A percentile compares a stretch with the other conserved stretches of the same genome.
Evolutionary conservation across 2,113 vertebrate genomes (phyloP).

Genomic region (Camelus dromedarius): DNA sequence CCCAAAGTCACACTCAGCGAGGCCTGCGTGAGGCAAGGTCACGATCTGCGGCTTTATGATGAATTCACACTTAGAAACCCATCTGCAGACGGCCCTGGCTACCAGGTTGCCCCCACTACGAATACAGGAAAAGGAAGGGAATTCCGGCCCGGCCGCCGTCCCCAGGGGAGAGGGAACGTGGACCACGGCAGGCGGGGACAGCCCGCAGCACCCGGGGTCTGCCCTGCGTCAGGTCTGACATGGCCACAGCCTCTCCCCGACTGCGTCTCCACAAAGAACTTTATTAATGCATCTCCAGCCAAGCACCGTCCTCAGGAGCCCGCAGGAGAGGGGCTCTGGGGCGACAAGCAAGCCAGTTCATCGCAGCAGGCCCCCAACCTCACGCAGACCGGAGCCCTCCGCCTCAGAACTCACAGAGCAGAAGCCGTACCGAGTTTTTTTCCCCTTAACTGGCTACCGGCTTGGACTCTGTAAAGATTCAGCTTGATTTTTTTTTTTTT

Average conservation of each 20-base stretch:
- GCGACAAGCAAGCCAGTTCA: accelerated
- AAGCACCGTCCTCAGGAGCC: background rate
- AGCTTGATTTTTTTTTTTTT: background rate
- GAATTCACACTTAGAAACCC: background rate
- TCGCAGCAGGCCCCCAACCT: no score
- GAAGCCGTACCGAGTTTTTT: background rate
- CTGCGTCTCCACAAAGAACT: accelerated
- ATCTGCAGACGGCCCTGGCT: background rate
- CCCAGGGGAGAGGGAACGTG: background rate
- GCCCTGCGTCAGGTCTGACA: background rate
- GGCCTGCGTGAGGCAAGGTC: background rate
- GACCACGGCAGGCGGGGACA: accelerated
- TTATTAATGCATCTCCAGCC: background rate
- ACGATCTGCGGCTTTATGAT: background rate
- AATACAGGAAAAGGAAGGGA: background rate
- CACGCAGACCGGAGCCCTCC: accelerated
- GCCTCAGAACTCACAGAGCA: background rate
- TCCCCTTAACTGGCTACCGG: background rate
- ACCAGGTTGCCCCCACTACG: accelerated
- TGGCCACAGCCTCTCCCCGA: accelerated
- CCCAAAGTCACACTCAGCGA: background rate
- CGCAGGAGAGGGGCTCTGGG: background rate
- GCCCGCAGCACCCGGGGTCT: background rate
- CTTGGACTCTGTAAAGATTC: background rate
- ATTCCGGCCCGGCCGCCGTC: background rate